A percentile compares a stretch with the other conserved stretches of the same genome.
Evolutionary conservation across 2,113 vertebrate species (phyloP).

Genomic region (Trochalopteron elliotii): DNA sequence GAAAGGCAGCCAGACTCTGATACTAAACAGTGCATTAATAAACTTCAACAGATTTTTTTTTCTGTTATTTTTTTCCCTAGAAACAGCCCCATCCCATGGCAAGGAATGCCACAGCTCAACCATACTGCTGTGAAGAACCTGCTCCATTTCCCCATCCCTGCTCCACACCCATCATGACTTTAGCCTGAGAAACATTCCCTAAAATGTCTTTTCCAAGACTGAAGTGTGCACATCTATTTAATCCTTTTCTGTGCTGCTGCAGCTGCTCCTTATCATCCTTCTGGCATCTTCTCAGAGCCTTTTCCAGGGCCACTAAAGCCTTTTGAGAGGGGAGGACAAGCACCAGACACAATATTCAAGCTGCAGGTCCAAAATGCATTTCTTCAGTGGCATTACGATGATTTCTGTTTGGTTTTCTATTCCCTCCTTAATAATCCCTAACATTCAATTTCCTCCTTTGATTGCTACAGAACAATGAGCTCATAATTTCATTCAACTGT

Average conservation of each 20-base stretch:
- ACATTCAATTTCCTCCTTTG: constrained; percentile 51
- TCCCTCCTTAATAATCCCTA: constrained; percentile 54
- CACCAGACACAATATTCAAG: background rate
- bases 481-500: constrained; percentile 51
- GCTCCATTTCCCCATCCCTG: background rate
- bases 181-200: background rate
- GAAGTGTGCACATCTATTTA: background rate
- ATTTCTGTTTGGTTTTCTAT: constrained; percentile 53
- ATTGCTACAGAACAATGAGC: constrained; percentile 28
- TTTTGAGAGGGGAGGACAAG: background rate
- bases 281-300: background rate
- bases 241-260: background rate
- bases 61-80: background rate
- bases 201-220: background rate
- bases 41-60: background rate
- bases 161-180: background rate
- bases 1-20: background rate
- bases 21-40: background rate
- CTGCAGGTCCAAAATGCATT: background rate
- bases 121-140: background rate
- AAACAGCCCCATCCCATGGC: background rate
- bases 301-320: background rate
- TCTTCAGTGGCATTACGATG: background rate
- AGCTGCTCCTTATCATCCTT: background rate
- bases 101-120: background rate